These are phyloP conservation scores for Pasiphila rectangulata DNA, from an alignment of 2,888 invertebrate species.

Conservation along the genomic window DNA sequence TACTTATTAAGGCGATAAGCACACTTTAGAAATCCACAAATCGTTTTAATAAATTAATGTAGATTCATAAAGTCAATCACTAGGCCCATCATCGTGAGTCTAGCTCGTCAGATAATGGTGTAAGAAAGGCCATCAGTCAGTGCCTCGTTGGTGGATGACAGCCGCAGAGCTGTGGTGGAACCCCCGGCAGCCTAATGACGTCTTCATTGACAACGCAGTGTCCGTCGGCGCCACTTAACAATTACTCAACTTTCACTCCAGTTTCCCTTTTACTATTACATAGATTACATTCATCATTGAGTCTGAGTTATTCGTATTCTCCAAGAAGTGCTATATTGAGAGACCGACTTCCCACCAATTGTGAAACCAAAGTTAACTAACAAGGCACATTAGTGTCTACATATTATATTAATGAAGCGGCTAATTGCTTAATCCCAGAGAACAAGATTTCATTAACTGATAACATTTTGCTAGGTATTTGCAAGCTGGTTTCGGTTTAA, in stretches of 20 bases:
- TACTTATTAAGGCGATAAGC: too few relatives aligned
- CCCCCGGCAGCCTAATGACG: conserved; percentile 17
- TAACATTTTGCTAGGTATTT: conserved; percentile 14
- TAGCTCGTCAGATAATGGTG: not conserved
- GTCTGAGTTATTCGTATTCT: conserved; percentile 12
- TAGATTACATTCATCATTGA: conserved; percentile 27
- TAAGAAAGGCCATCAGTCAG: not conserved
- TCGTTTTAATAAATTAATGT: too few relatives aligned
- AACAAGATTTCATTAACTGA: conserved; percentile 27
- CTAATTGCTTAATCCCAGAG: conserved; percentile 23
- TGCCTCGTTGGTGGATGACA: conserved; percentile 5
- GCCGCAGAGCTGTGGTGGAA: too few relatives aligned
- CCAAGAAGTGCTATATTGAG: conserved; percentile 15
- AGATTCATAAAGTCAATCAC: too few relatives aligned
- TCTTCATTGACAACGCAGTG: conserved; percentile 9
- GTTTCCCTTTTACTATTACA: conserved; percentile 34
- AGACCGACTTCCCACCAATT: conserved; percentile 29
- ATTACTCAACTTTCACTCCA: conserved; percentile 35
- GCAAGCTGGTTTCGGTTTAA: conserved; percentile 6
- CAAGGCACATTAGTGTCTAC: conserved; percentile 19
- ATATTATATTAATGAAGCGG: conserved; percentile 17
- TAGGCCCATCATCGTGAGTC: too few relatives aligned
- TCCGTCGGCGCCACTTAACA: conserved; percentile 6
- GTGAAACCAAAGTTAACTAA: conserved; percentile 31
- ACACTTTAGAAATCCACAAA: too few relatives aligned